A percentile compares a stretch with the other conserved stretches of the same genome.
phyloP scores from a whole-genome alignment of 2,797 vertebrate genomes.

The Acipenser ruthenus region DNA sequence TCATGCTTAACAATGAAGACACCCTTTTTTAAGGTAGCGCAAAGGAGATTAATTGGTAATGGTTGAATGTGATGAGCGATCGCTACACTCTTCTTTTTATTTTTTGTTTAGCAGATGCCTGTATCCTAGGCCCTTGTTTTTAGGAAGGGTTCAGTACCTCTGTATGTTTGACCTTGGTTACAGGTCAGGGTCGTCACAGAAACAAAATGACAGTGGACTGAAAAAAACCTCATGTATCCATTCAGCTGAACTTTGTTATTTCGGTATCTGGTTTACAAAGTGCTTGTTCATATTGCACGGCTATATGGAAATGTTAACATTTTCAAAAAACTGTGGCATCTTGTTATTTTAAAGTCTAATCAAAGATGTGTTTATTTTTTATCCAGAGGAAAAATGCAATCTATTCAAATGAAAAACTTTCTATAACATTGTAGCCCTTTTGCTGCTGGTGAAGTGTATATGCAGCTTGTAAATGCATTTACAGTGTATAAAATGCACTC shows the following conservation, averaged over 20 bases:
- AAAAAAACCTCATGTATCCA: not conserved
- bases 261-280: constrained; percentile 41
- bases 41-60: no score
- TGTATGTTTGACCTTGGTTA: constrained; percentile 18
- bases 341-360: constrained; percentile 48
- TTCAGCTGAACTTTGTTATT: constrained; percentile 2
- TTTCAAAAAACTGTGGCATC: constrained; percentile 45
- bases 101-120: no score
- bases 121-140: no score
- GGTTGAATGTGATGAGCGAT: no score
- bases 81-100: no score
- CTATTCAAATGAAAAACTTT: constrained; percentile 38
- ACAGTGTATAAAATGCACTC: not conserved
- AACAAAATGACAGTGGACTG: constrained; percentile 10
- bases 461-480: constrained; percentile 4
- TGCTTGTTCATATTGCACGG: constrained; percentile 60
- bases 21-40: no score
- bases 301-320: constrained; percentile 57
- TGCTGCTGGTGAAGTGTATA: constrained; percentile 10
- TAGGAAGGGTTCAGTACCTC: constrained; percentile 2
- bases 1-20: no score
- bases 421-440: constrained; percentile 20
- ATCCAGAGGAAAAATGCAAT: constrained; percentile 42
- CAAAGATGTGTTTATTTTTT: constrained; percentile 44
- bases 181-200: constrained; percentile 12